Base-by-base conservation (phyloP, 2,113 vertebrate genomes). In the Camelus bactrianus region DNA sequence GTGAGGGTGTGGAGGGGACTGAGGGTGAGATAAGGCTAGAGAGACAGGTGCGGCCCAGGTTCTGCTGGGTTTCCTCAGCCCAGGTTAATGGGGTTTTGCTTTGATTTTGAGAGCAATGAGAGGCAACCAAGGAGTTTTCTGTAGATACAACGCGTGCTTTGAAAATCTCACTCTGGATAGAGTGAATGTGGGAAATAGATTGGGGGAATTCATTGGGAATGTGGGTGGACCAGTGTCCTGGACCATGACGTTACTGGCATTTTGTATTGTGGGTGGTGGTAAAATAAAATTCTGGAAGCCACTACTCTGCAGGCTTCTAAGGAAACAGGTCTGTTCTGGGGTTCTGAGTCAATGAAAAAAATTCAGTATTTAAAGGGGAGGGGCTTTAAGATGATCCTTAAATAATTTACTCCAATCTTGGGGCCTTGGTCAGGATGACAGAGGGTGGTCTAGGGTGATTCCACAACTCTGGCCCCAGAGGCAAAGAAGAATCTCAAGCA, bases 21-120 rank as follows among this genome's bases (percentile, higher is more conserved):
- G 54, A 65, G 28, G 0, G 0, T 24, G 30, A 60, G 32, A 16
- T 1, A 8, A 81, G 15, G 8, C 26, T 26, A 13, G 16, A 46
- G 8, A 28, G 13, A 11, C 30, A 35, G 0, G 0, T 24, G 69
- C 75, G 26, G 28, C 2, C 38, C 0, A 1, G 30, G 30, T 12
- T 38, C 9, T 28, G 13, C 1, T 35, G 65, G 77, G 19, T 26
- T 50, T 62, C 73, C 65, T 93, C 28, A 38, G 50, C 9, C 9
- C 69, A 83, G 14, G 48, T 16, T 69, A 10, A 42, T 22, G 24
- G 32, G 13, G 3, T n/a, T 84, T 70, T n/a, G n/a, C 22, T 92
- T 72, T 38, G 32, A 67, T 60, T 73, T 30, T 17, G 38, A 67
- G 60, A 82, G 35, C 4, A 38, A 4, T n/a, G 30, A 70, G 77